These are phyloP conservation scores for Tethya wilhelma DNA, from an alignment of 37 sponge, comb jelly and placozoan species.

Conservation along the genomic window DNA sequence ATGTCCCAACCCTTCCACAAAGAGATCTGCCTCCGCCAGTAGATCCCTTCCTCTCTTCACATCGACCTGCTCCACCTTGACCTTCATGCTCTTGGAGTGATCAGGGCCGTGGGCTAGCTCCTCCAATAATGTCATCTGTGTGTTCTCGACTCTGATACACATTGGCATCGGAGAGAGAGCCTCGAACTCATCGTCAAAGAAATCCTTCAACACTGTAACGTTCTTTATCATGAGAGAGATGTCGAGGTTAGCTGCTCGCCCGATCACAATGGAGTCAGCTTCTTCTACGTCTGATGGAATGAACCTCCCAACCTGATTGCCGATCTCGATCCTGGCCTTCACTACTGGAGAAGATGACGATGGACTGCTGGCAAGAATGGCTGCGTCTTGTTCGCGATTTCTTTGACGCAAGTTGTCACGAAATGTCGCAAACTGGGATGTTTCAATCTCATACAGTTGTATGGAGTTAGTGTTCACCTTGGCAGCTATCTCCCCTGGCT, in stretches of 20 bases:
- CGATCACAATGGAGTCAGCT: constrained; percentile 39
- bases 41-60: constrained; percentile 49
- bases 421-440: no score
- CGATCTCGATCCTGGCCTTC: constrained; percentile 53
- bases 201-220: constrained; percentile 36
- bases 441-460: constrained; percentile 16
- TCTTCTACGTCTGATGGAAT: not conserved
- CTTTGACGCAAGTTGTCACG: no score
- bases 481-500: constrained; percentile 20
- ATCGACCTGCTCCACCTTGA: constrained; percentile 12
- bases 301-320: constrained; percentile 29
- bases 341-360: no score
- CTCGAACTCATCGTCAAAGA: constrained; percentile 67
- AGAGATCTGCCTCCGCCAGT: constrained; percentile 11
- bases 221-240: constrained; percentile 26
- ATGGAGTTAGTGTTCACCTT: constrained; percentile 25
- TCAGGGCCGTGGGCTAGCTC: constrained; percentile 3
- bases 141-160: constrained; percentile 42
- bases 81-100: constrained; percentile 13
- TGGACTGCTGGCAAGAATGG: no score
- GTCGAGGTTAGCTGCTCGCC: constrained; percentile 10
- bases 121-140: constrained; percentile 38
- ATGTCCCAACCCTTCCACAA: no score
- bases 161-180: constrained; percentile 45
- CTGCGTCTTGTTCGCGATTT: no score